phyloP scores from a whole-genome alignment of 2,113 vertebrate species.

The Symphodus melops region DNA sequence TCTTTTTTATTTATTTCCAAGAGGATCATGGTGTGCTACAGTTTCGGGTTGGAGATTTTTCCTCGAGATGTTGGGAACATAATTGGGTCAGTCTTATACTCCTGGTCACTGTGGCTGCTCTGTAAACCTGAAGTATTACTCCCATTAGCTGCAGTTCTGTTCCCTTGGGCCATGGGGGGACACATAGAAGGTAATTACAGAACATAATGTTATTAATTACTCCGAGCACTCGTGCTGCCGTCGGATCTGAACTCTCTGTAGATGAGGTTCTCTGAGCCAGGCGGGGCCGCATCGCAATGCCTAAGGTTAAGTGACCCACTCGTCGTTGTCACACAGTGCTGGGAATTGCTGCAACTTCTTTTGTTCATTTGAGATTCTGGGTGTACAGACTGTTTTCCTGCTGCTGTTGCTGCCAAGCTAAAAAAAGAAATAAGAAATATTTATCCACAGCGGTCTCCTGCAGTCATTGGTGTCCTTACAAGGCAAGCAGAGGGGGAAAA shows the following conservation, averaged over 20 bases:
- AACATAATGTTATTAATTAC: slow-evolving; percentile 84
- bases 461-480: slow-evolving; percentile 44
- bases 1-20: background rate
- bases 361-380: slow-evolving; percentile 11
- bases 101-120: slow-evolving; percentile 59
- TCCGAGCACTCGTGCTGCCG: slow-evolving; percentile 41
- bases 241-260: slow-evolving; percentile 53
- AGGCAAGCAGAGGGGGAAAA: background rate
- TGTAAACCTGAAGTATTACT: slow-evolving; percentile 66
- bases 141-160: slow-evolving; percentile 68
- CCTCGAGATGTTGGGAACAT: slow-evolving; percentile 8
- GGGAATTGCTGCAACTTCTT: slow-evolving; percentile 31
- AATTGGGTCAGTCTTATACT: slow-evolving; percentile 67
- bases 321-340: slow-evolving; percentile 45
- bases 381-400: slow-evolving; percentile 17
- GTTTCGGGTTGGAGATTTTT: slow-evolving; percentile 32
- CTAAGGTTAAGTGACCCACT: slow-evolving; percentile 63
- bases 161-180: slow-evolving; percentile 67
- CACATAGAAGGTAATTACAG: slow-evolving; percentile 81
- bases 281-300: slow-evolving; percentile 22
- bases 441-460: slow-evolving; percentile 26
- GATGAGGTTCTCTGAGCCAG: slow-evolving; percentile 57
- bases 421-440: slow-evolving; percentile 33
- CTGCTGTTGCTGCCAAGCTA: background rate
- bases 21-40: background rate